Conservation (phyloP, 2,113 vertebrate genomes). For the Pholis gunnellus region DNA sequence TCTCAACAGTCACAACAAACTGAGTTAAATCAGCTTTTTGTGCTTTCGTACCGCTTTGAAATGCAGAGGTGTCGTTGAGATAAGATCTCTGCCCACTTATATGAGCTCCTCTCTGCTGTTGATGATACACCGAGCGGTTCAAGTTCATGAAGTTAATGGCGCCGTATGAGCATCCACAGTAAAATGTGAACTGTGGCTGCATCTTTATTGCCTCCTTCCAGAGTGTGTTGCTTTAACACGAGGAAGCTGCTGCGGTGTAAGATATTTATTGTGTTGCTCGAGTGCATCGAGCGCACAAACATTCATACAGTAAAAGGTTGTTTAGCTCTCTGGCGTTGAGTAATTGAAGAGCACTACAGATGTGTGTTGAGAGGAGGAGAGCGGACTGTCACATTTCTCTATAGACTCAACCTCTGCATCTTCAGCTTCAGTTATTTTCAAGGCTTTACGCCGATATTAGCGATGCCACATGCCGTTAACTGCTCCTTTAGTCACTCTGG, state of each 20-base stretch:
- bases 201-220: constrained; percentile 31
- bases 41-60: not conserved
- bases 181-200: constrained; percentile 35
- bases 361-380: constrained; percentile 22
- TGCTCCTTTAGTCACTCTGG: constrained; percentile 53
- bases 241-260: constrained; percentile 21
- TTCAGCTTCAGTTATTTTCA: constrained; percentile 66
- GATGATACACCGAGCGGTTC: not conserved
- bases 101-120: not conserved
- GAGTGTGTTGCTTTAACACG: constrained; percentile 37
- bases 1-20: constrained; percentile 12
- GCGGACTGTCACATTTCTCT: constrained; percentile 45
- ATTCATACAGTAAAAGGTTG: constrained; percentile 37
- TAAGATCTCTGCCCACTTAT: not conserved
- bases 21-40: constrained; percentile 11
- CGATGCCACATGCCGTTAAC: constrained; percentile 55
- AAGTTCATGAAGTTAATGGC: constrained; percentile 22
- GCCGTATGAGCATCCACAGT: constrained; percentile 16
- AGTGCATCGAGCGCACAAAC: constrained; percentile 18
- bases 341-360: constrained; percentile 44
- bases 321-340: constrained; percentile 37
- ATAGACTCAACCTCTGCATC: constrained; percentile 52
- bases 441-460: constrained; percentile 51
- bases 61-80: constrained; percentile 13
- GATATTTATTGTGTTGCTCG: constrained; percentile 39